Percentiles rank a stretch among this genome's conserved stretches.
These are phyloP conservation scores for Melanotus villosus DNA, from an alignment of 2,888 invertebrate species.

Conservation along the genomic window DNA sequence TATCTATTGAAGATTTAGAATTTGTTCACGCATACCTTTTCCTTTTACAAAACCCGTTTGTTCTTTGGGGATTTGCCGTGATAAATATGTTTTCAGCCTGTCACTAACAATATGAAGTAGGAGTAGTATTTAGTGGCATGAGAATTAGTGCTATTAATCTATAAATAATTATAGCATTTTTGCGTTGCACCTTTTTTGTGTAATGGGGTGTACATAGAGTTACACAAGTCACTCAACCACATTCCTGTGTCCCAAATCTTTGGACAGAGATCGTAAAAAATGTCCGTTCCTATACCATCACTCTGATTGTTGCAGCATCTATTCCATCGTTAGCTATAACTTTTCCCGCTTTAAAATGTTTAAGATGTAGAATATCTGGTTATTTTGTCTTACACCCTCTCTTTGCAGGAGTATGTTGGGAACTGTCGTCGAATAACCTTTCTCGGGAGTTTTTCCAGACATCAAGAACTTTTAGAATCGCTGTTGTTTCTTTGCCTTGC, in stretches of 20 bases:
- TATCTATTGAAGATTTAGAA: too few relatives aligned
- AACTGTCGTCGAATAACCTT: too few relatives aligned
- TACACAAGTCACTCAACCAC: background rate
- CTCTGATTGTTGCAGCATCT: background rate
- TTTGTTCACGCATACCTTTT: too few relatives aligned
- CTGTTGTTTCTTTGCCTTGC: background rate
- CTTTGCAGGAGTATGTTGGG: too few relatives aligned
- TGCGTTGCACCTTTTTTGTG: background rate
- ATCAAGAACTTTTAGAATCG: too few relatives aligned
- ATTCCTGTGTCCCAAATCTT: background rate
- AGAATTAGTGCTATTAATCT: background rate
- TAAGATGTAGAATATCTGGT: background rate
- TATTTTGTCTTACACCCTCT: too few relatives aligned
- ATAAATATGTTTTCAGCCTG: too few relatives aligned
- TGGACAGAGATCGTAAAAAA: background rate
- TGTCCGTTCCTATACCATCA: background rate
- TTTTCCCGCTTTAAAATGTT: constrained; percentile 1
- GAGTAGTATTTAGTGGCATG: too few relatives aligned
- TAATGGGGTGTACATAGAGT: background rate
- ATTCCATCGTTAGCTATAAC: background rate
- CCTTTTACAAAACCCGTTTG: too few relatives aligned
- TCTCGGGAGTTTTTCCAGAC: too few relatives aligned
- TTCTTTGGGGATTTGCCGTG: too few relatives aligned
- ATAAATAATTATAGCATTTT: background rate
- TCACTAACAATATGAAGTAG: too few relatives aligned